Evolutionary conservation across 2,113 vertebrate species (phyloP).

Genomic region (Eretmochelys imbricata): DNA sequence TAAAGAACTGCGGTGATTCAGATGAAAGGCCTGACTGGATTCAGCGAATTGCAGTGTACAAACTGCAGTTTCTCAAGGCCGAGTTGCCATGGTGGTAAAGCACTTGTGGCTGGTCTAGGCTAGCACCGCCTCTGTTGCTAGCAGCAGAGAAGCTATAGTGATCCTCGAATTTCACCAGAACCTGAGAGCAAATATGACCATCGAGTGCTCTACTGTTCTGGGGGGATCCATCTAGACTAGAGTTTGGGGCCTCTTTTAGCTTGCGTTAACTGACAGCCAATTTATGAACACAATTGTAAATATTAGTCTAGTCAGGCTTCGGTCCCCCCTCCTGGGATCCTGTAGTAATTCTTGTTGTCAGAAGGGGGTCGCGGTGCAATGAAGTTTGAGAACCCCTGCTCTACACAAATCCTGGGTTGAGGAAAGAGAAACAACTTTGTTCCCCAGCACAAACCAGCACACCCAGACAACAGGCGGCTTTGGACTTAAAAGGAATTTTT

Average conservation of each 20-base stretch:
- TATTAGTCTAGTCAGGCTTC: neutral
- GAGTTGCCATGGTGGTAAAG: neutral
- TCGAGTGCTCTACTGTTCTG: neutral
- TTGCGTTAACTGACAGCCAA: neutral
- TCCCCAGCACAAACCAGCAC: neutral
- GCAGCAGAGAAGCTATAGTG: neutral
- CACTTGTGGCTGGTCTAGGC: neutral
- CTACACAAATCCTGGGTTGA: neutral
- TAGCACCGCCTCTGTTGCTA: neutral
- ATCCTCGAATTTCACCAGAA: neutral
- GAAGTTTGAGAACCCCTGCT: too few relatives aligned
- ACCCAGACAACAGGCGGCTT: neutral
- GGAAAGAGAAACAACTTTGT: neutral
- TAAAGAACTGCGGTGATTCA: neutral
- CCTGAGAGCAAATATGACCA: neutral
- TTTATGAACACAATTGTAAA: neutral
- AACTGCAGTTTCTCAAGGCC: neutral
- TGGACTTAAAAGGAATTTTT: neutral
- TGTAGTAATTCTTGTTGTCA: too few relatives aligned
- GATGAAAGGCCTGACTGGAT: neutral
- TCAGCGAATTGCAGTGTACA: neutral
- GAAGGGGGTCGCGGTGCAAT: too few relatives aligned
- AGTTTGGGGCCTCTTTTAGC: neutral
- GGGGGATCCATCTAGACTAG: neutral
- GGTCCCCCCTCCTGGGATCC: too few relatives aligned